These are phyloP conservation scores for Physocephala rufipes DNA, from an alignment of 2,888 invertebrate genomes.

Conservation along the genomic window DNA sequence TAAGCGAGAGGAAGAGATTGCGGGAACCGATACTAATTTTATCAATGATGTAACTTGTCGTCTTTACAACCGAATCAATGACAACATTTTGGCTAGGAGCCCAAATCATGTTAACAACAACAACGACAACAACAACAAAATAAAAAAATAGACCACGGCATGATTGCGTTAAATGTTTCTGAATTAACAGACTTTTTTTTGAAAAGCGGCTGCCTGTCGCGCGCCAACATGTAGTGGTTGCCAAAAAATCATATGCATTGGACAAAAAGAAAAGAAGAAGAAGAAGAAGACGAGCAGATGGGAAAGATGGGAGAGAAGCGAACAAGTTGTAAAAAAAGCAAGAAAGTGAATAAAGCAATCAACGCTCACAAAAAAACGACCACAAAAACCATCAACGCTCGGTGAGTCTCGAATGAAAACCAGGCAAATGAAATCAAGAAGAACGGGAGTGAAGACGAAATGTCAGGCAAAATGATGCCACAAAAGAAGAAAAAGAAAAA, in stretches of 20 bases:
- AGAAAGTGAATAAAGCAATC: slow-evolving; percentile 10
- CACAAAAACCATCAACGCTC: slow-evolving; percentile 27
- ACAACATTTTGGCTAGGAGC: slow-evolving; percentile 53
- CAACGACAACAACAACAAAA: slow-evolving; percentile 34
- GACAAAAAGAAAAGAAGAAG: slow-evolving; percentile 14
- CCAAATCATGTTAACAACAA: slow-evolving; percentile 46
- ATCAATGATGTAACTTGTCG: slow-evolving; percentile 63
- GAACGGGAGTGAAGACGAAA: slow-evolving; percentile 10
- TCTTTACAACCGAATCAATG: slow-evolving; percentile 32
- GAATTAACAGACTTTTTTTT: slow-evolving; percentile 55
- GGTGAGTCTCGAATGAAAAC: slow-evolving; percentile 8
- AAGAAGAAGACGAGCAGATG: slow-evolving; percentile 1
- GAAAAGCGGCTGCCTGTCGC: slow-evolving; percentile 49
- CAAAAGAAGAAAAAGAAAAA: background rate
- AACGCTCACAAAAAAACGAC: slow-evolving; percentile 29
- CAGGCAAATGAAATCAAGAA: too few relatives aligned
- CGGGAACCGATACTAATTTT: slow-evolving; percentile 55
- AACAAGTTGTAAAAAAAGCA: too few relatives aligned
- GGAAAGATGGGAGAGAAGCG: slow-evolving; percentile 19
- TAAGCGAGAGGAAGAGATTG: slow-evolving; percentile 4
- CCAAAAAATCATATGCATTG: slow-evolving; percentile 49
- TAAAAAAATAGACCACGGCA: slow-evolving; percentile 5
- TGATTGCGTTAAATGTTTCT: slow-evolving; percentile 57
- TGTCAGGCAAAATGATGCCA: background rate
- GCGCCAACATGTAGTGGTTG: slow-evolving; percentile 56